Evolutionary conservation across 2,797 vertebrate species (phyloP).

Genomic region (Oreochromis mossambicus): DNA sequence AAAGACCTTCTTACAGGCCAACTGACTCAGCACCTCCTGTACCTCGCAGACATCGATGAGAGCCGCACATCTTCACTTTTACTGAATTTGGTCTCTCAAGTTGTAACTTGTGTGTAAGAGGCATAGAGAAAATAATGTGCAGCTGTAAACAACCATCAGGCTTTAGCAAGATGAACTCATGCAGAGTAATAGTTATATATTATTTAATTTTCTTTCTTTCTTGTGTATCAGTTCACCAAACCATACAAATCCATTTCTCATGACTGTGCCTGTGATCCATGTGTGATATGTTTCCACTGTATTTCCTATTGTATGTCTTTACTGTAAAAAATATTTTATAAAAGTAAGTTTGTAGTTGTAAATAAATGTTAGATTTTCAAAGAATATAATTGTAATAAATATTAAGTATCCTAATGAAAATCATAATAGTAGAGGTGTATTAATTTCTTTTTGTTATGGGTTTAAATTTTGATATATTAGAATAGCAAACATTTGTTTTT

Average conservation of each 20-base stretch:
- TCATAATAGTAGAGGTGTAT: background rate
- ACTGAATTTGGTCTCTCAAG: background rate
- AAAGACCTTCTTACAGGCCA: slow-evolving; percentile 39
- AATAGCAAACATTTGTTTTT: background rate
- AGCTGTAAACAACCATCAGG: background rate
- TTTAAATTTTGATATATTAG: background rate
- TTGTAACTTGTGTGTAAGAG: background rate
- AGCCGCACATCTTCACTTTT: background rate
- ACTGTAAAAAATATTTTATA: background rate
- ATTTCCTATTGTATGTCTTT: background rate
- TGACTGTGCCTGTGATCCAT: background rate
- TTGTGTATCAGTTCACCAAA: background rate
- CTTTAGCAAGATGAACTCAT: background rate
- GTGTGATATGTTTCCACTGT: background rate
- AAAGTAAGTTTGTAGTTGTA: background rate
- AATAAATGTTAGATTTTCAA: background rate
- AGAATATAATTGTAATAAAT: background rate
- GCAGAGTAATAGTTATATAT: background rate
- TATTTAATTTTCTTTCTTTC: background rate
- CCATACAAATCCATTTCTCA: background rate
- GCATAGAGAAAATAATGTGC: background rate
- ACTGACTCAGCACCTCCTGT: slow-evolving; percentile 54
- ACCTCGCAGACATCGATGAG: slow-evolving; percentile 71
- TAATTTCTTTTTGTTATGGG: background rate
- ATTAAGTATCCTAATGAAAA: background rate